phyloP scores from a whole-genome alignment of 2,888 invertebrate species.

The Xanthostigma xanthostigma region DNA sequence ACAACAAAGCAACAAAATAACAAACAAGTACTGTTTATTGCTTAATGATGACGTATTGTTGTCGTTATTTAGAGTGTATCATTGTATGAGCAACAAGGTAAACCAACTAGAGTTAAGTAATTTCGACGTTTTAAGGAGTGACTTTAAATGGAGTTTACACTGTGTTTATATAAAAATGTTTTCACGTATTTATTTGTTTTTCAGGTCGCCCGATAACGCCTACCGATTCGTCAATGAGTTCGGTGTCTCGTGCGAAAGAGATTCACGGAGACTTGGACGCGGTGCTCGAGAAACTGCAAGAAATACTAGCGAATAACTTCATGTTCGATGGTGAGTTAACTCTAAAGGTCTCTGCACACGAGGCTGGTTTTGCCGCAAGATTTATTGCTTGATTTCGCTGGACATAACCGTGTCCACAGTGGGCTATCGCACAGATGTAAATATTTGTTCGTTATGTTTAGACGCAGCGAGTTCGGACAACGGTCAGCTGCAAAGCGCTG shows the following conservation, averaged over 20 bases:
- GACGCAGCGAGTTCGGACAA: constrained; percentile 44
- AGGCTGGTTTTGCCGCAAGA: too few relatives aligned
- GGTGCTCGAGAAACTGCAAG: constrained; percentile 51
- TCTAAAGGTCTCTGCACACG: too few relatives aligned
- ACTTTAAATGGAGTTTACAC: too few relatives aligned
- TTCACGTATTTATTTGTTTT: constrained; percentile 1
- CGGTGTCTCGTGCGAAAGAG: constrained; percentile 25
- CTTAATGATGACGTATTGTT: too few relatives aligned
- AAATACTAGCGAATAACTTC: constrained; percentile 54
- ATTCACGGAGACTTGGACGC: constrained; percentile 52
- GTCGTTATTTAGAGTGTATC: too few relatives aligned
- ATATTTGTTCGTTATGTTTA: constrained; percentile 12
- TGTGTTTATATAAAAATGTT: too few relatives aligned
- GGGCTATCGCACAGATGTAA: too few relatives aligned
- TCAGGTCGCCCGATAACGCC: constrained; percentile 11
- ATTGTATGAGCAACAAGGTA: too few relatives aligned
- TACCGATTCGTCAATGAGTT: constrained; percentile 5
- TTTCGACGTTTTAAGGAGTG: too few relatives aligned
- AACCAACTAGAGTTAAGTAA: too few relatives aligned
- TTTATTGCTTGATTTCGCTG: background rate
- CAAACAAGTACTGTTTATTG: too few relatives aligned
- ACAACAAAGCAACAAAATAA: too few relatives aligned
- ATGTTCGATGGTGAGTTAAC: constrained; percentile 39
- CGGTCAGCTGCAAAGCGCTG: constrained; percentile 48
- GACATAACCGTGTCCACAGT: background rate